phyloP scores from a whole-genome alignment of 53 echinoderm and acorn worm genomes.

The Hippasteria phrygiana region DNA sequence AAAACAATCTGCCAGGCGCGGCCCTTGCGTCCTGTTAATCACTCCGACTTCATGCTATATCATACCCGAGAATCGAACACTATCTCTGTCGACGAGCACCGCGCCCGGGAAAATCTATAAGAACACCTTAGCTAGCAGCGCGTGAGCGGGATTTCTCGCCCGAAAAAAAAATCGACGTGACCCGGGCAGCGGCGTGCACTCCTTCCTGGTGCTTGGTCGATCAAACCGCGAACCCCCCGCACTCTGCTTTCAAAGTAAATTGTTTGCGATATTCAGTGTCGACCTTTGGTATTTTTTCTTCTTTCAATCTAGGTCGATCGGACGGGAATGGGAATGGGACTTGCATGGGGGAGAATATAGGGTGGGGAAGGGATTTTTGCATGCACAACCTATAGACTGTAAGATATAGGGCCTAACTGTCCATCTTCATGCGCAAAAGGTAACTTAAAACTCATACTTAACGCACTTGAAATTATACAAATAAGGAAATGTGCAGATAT shows the following conservation, averaged over 20 bases:
- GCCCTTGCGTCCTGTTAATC: background rate
- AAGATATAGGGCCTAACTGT: too few relatives aligned
- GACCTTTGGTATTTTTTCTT: background rate
- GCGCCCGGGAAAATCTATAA: constrained; percentile 29
- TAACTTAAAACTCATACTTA: too few relatives aligned
- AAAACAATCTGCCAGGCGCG: background rate
- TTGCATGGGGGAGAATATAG: too few relatives aligned
- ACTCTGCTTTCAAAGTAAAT: constrained; percentile 9
- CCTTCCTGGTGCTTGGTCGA: constrained; percentile 53
- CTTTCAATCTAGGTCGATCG: background rate
- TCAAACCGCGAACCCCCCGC: constrained; percentile 18
- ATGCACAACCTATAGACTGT: too few relatives aligned
- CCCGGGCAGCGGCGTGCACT: background rate
- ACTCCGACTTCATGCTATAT: constrained; percentile 12
- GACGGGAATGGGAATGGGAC: background rate
- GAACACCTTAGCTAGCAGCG: background rate
- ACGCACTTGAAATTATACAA: too few relatives aligned
- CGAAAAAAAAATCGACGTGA: constrained; percentile 43
- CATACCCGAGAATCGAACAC: constrained; percentile 33
- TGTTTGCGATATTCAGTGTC: constrained; percentile 3
- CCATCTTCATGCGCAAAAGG: too few relatives aligned
- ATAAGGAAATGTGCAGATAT: too few relatives aligned
- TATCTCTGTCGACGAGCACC: constrained; percentile 16
- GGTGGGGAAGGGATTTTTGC: too few relatives aligned
- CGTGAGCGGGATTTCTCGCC: background rate